These are phyloP conservation scores for Genyomyrus donnyi DNA, from an alignment of 2,113 vertebrate genomes.

Conservation along the genomic window DNA sequence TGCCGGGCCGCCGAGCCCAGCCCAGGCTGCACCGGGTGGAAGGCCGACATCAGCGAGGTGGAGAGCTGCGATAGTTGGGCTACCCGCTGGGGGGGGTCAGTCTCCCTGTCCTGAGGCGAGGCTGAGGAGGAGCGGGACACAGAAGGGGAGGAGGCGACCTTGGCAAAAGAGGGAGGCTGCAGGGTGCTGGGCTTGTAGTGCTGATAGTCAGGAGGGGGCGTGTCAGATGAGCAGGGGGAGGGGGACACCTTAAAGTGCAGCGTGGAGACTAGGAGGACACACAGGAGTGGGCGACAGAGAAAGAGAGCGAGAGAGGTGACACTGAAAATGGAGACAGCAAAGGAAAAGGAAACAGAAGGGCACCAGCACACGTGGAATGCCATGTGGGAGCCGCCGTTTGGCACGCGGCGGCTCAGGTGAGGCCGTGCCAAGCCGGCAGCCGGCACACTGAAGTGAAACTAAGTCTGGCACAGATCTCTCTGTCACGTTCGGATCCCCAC, in stretches of 20 bases:
- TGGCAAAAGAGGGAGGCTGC: constrained; percentile 60
- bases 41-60: constrained; percentile 61
- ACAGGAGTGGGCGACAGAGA: constrained; percentile 41
- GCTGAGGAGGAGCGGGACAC: constrained; percentile 44
- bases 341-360: constrained; percentile 50
- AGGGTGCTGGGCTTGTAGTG: constrained; percentile 60
- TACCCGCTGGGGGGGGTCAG: constrained; percentile 51
- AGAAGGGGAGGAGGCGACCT: constrained; percentile 54
- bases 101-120: constrained; percentile 52
- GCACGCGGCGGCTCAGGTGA: not conserved
- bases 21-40: constrained; percentile 66
- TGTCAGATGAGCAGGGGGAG: constrained; percentile 62
- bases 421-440: not conserved
- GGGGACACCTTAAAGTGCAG: constrained; percentile 71
- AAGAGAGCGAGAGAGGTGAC: constrained; percentile 36
- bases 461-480: not conserved
- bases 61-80: constrained; percentile 72
- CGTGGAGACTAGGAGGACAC: constrained; percentile 64
- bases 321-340: constrained; percentile 42
- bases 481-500: not conserved
- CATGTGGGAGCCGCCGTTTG: constrained; percentile 47
- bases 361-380: constrained; percentile 52
- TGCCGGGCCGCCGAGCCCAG: constrained; percentile 51
- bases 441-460: not conserved
- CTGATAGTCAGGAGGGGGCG: constrained; percentile 64